Conservation (phyloP, 1,140 invertebrate species). For the Heliconius melpomene region DNA sequence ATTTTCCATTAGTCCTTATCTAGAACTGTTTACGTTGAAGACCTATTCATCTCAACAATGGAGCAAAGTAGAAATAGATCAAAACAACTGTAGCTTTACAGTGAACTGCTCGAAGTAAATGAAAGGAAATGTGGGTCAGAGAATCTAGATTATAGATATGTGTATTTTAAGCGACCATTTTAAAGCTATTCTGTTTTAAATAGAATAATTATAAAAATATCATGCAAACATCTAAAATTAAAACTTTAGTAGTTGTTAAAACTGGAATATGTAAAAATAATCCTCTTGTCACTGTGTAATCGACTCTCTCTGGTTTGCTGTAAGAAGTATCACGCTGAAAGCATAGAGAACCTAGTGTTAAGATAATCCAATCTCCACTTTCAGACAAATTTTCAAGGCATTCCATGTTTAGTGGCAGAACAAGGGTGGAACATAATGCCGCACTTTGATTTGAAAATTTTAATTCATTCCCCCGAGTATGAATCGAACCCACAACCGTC, state of each 20-base stretch:
- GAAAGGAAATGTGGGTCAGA: slow-evolving; percentile 8
- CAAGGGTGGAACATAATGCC: too few species aligned
- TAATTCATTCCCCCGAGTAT: too few species aligned
- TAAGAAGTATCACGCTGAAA: background rate
- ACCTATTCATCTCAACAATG: slow-evolving; percentile 9
- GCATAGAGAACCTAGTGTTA: background rate
- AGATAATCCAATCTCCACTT: too few species aligned
- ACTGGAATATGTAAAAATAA: too few species aligned
- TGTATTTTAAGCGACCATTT: background rate
- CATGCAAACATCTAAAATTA: background rate
- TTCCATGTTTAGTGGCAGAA: too few species aligned
- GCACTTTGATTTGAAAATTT: too few species aligned
- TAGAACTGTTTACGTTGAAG: slow-evolving; percentile 6
- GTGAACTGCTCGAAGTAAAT: background rate
- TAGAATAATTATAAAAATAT: background rate
- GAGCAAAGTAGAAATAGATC: background rate
- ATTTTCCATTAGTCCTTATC: slow-evolving; percentile 8
- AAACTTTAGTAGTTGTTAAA: background rate
- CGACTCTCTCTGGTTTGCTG: too few species aligned
- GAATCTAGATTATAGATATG: background rate
- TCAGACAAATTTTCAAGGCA: too few species aligned
- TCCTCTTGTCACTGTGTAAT: too few species aligned
- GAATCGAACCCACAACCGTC: too few species aligned
- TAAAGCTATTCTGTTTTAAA: background rate
- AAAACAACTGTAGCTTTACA: slow-evolving; percentile 2